Evolutionary conservation across 2,888 invertebrate species (phyloP).

Genomic region (Aporophyla nigra): DNA sequence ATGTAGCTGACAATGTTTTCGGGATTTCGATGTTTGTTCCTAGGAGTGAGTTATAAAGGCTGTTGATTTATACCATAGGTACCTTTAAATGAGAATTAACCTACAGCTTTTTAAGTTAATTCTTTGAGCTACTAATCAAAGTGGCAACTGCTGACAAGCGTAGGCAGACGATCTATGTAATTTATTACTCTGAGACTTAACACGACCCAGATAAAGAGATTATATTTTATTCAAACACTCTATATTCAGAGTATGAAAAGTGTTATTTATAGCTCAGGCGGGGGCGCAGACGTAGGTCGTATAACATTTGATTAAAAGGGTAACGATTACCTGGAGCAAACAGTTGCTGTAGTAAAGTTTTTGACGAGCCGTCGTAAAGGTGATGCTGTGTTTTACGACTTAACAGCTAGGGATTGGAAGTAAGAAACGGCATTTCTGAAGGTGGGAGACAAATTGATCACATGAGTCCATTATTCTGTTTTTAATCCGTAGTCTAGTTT

Average conservation of each 20-base stretch:
- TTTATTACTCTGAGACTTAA: background rate
- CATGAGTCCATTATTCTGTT: background rate
- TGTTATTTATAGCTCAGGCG: conserved; percentile 26
- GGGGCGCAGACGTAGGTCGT: conserved; percentile 32
- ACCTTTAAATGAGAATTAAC: too few relatives aligned
- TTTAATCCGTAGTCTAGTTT: background rate
- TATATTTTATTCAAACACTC: conserved; percentile 12
- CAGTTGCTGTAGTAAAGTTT: conserved; percentile 54
- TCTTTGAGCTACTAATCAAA: too few relatives aligned
- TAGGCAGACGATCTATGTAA: background rate
- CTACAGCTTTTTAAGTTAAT: too few relatives aligned
- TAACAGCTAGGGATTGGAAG: conserved; percentile 10
- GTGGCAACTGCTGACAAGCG: background rate
- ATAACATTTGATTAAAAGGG: conserved; percentile 57
- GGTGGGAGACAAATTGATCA: background rate
- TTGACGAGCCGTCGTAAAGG: conserved; percentile 58
- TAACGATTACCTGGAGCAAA: conserved; percentile 53
- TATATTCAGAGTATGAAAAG: conserved; percentile 28
- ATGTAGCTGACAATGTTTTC: too few relatives aligned
- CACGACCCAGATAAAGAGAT: conserved; percentile 26
- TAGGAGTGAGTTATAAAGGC: too few relatives aligned
- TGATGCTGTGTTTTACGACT: conserved; percentile 57
- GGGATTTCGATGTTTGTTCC: too few relatives aligned
- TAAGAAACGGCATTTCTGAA: background rate
- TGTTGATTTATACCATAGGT: too few relatives aligned